Conservation (phyloP, 2,888 invertebrate species). For the Schrankia costaestrigalis region DNA sequence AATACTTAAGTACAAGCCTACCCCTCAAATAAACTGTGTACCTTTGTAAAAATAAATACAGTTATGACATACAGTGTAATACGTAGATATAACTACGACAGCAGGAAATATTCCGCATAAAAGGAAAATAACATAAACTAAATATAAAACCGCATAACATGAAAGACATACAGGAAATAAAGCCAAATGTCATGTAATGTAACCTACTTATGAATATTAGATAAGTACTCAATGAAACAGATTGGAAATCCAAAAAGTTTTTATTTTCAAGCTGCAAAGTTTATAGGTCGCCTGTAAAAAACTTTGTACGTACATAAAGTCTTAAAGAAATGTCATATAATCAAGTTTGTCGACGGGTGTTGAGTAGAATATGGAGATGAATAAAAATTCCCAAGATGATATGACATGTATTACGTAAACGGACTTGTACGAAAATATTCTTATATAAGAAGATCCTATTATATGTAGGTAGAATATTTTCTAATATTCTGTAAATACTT, state of each 20-base stretch:
- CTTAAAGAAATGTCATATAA: constrained; percentile 2
- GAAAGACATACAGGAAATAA: constrained; percentile 4
- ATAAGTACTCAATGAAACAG: constrained; percentile 4
- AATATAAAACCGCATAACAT: neutral
- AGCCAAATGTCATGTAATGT: neutral
- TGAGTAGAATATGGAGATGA: constrained; percentile 9
- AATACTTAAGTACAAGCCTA: too few relatives aligned
- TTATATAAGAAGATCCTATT: too few relatives aligned
- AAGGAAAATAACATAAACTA: constrained; percentile 3
- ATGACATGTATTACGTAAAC: too few relatives aligned
- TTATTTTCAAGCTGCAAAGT: neutral
- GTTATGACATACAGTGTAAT: too few relatives aligned
- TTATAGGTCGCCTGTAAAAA: neutral
- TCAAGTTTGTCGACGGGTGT: constrained; percentile 4
- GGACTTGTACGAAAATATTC: too few relatives aligned
- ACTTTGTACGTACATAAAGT: too few relatives aligned
- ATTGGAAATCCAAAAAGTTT: neutral
- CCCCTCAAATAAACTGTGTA: neutral
- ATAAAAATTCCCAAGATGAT: too few relatives aligned
- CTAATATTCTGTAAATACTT: too few relatives aligned
- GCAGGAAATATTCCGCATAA: too few relatives aligned
- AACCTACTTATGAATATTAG: constrained; percentile 5
- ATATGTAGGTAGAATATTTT: too few relatives aligned
- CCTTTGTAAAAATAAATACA: neutral
- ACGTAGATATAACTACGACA: too few relatives aligned